Percentiles rank a stretch among this genome's conserved stretches.
These are phyloP conservation scores for Nothoprocta perdicaria DNA, from an alignment of 2,113 vertebrate species.

Conservation along the genomic window DNA sequence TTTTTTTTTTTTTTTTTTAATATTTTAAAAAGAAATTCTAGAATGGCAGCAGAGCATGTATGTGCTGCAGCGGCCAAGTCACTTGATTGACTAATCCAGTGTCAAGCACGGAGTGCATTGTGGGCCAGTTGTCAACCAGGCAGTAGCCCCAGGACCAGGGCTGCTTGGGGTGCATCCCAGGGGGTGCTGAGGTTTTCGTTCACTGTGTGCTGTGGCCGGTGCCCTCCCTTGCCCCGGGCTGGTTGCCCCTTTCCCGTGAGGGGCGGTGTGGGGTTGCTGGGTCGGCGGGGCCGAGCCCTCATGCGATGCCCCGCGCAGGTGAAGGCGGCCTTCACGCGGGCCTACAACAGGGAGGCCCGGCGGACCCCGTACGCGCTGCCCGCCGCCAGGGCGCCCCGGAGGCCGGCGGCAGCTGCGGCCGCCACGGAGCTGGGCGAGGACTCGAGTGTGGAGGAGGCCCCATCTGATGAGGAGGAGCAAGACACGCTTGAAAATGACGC, in stretches of 20 bases:
- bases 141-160: neutral
- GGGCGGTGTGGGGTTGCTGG: neutral
- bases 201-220: neutral
- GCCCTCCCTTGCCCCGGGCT: neutral
- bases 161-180: neutral
- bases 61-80: neutral
- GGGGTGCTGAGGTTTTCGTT: neutral
- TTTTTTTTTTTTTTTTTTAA: rapidly evolving
- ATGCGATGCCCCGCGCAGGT: conserved; percentile 78
- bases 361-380: conserved; percentile 90
- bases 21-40: neutral
- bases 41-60: neutral
- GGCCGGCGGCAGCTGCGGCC: conserved; percentile 24
- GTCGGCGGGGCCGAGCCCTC: rapidly evolving
- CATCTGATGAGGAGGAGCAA: conserved; percentile 82
- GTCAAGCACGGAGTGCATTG: neutral
- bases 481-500: conserved; percentile 83
- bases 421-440: conserved; percentile 77
- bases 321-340: conserved; percentile 93
- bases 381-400: conserved; percentile 80
- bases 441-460: conserved; percentile 69
- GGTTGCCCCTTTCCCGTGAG: neutral
- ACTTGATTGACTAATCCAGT: neutral
- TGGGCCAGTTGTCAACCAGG: neutral
- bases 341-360: conserved; percentile 92